Evolutionary conservation across 2,888 invertebrate genomes (phyloP).

Genomic region (Mayetiola destructor): DNA sequence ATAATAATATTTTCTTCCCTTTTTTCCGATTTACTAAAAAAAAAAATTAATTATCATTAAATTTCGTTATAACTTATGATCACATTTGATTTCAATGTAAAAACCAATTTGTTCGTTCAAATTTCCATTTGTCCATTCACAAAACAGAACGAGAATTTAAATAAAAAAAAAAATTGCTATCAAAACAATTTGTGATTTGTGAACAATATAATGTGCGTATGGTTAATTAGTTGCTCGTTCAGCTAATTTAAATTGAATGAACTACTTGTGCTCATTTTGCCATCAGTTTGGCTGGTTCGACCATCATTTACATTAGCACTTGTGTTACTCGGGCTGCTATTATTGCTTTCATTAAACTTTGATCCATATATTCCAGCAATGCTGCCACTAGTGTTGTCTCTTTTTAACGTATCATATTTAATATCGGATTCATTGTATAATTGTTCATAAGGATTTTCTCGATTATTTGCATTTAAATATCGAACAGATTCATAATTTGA

Average conservation of each 20-base stretch:
- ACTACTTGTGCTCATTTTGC: constrained; percentile 34
- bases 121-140: neutral
- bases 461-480: constrained; percentile 50
- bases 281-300: constrained; percentile 22
- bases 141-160: neutral
- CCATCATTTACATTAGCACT: constrained; percentile 15
- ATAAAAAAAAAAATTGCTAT: neutral
- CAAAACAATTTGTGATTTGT: neutral
- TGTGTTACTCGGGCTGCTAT: neutral
- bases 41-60: no score
- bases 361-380: neutral
- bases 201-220: neutral
- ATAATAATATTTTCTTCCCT: no score
- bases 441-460: constrained; percentile 55
- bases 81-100: no score
- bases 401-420: constrained; percentile 9
- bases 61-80: no score
- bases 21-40: no score
- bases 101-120: no score
- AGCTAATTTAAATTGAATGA: constrained; percentile 24
- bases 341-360: neutral
- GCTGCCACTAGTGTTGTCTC: constrained; percentile 18
- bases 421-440: constrained; percentile 34
- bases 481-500: constrained; percentile 74
- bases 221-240: neutral